A percentile compares a stretch with the other conserved stretches of the same genome.
phyloP scores from a whole-genome alignment of 2,797 vertebrate species.

The Sebastes oblongus region DNA sequence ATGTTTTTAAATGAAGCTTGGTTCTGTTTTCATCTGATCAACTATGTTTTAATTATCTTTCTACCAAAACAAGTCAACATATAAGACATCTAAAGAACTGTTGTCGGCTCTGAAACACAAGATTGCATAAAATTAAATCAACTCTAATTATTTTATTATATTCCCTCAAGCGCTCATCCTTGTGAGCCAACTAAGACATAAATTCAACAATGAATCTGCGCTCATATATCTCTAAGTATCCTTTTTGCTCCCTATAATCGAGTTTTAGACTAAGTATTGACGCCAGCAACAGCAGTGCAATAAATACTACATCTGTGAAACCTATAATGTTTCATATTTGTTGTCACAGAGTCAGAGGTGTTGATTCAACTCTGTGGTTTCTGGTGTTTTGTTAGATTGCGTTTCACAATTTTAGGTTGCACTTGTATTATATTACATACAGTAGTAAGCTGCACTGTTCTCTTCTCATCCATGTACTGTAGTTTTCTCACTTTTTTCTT shows the following conservation, averaged over 20 bases:
- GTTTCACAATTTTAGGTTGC: not conserved
- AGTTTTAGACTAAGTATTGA: not conserved
- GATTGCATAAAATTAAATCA: not conserved
- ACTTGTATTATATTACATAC: not conserved
- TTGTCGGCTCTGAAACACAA: not conserved
- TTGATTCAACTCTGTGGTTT: not conserved
- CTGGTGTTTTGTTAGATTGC: not conserved
- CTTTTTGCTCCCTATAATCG: not conserved
- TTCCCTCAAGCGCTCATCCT: not conserved
- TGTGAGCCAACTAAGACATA: not conserved
- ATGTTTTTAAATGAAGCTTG: not conserved
- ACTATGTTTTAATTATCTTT: not conserved
- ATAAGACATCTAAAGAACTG: not conserved
- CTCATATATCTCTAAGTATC: not conserved
- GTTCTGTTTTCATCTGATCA: constrained; percentile 8
- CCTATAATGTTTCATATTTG: not conserved
- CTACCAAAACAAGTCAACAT: constrained; percentile 10
- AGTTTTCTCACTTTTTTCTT: not conserved
- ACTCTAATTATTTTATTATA: not conserved
- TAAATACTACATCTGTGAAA: not conserved
- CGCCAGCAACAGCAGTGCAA: not conserved
- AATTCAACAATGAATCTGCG: not conserved
- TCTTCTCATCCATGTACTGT: not conserved
- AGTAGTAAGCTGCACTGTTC: not conserved
- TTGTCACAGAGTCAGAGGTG: not conserved